phyloP scores from a whole-genome alignment of 2,113 vertebrate genomes.

The Notothenia coriiceps region DNA sequence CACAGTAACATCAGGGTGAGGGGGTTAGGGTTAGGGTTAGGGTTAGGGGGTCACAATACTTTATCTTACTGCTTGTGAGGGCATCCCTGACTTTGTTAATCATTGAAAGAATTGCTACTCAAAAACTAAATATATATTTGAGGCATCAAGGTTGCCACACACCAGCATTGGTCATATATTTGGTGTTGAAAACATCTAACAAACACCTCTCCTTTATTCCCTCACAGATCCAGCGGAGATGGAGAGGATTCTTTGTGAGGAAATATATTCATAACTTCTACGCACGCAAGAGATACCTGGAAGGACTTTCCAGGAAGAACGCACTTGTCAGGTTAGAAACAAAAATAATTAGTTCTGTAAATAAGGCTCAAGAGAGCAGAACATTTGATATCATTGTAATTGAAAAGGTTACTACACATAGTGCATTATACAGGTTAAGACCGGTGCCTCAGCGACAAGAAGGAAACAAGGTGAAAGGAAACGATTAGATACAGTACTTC shows the following conservation, averaged over 20 bases:
- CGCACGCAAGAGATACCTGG: slow-evolving; percentile 89
- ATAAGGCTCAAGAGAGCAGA: background rate
- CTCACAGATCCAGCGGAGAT: slow-evolving; percentile 91
- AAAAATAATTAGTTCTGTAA: background rate
- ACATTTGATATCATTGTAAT: background rate
- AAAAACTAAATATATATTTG: background rate
- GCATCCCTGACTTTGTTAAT: background rate
- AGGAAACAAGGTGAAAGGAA: background rate
- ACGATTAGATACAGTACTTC: background rate
- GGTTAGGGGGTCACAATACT: background rate
- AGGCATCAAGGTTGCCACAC: background rate
- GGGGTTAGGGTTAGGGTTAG: no score
- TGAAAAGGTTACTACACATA: background rate
- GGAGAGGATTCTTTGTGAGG: slow-evolving; percentile 90
- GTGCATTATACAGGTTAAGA: background rate
- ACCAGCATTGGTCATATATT: background rate
- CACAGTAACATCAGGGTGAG: no score
- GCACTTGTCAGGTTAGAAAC: slow-evolving; percentile 89
- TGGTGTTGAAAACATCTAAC: slow-evolving; percentile 6
- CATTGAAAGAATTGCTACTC: background rate
- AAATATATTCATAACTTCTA: slow-evolving; percentile 92
- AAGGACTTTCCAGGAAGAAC: slow-evolving; percentile 86
- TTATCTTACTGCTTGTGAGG: background rate
- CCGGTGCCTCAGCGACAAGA: background rate
- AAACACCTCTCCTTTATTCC: slow-evolving; percentile 48